phyloP scores from a whole-genome alignment of 2,113 vertebrate species.

The Dascyllus trimaculatus region DNA sequence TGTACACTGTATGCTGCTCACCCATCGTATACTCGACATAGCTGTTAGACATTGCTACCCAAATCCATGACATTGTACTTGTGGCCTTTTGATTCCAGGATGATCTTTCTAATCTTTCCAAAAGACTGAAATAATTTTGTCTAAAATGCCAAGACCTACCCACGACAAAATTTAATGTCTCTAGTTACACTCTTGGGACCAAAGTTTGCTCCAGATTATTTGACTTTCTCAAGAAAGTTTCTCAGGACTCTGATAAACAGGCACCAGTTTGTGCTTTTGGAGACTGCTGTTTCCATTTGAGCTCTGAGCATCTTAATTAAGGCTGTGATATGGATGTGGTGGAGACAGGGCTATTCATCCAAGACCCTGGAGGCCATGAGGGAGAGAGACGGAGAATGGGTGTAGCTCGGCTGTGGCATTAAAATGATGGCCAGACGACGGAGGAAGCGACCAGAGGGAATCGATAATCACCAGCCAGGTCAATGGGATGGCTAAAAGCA shows the following conservation, averaged over 20 bases:
- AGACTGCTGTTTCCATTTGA: constrained; percentile 56
- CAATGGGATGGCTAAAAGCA: constrained; percentile 80
- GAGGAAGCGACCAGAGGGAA: constrained; percentile 64
- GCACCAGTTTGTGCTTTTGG: constrained; percentile 43
- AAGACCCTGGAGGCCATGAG: constrained; percentile 65
- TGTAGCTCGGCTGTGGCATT: constrained; percentile 61
- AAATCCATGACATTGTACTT: constrained; percentile 29
- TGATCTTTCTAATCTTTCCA: background rate
- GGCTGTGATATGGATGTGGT: constrained; percentile 77
- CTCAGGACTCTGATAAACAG: constrained; percentile 39
- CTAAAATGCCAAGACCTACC: constrained; percentile 6
- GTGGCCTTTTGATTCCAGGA: background rate
- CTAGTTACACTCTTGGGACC: constrained; percentile 17
- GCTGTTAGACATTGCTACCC: background rate
- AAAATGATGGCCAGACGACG: constrained; percentile 51
- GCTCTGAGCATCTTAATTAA: constrained; percentile 79
- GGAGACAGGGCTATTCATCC: constrained; percentile 81
- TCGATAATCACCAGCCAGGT: constrained; percentile 80
- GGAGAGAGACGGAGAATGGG: constrained; percentile 57
- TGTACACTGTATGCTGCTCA: background rate
- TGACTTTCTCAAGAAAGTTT: constrained; percentile 42
- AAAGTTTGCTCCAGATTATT: constrained; percentile 40
- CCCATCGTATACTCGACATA: background rate
- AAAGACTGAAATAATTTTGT: background rate
- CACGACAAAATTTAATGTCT: constrained; percentile 34